Evolutionary conservation across 53 echinoderm and acorn worm species (phyloP).

Genomic region (Antedon mediterranea): DNA sequence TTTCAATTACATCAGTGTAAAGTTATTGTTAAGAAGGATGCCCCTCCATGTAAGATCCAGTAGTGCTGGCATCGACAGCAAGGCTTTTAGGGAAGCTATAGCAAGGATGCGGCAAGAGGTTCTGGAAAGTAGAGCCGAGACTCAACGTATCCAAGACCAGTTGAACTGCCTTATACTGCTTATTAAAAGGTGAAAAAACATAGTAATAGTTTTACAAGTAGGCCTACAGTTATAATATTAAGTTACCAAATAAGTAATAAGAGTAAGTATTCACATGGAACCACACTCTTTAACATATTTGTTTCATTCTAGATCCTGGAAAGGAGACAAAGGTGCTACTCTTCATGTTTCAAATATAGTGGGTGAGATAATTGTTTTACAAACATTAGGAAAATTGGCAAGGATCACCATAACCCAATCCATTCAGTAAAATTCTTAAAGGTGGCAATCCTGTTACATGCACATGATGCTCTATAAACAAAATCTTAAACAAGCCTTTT

Average conservation of each 20-base stretch:
- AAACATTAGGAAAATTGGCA: no score
- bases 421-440: not conserved
- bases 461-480: no score
- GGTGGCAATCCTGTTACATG: no score
- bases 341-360: constrained; percentile 85
- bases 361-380: constrained; percentile 27
- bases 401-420: no score
- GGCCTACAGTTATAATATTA: no score
- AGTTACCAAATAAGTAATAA: no score
- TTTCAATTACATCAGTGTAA: not conserved
- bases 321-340: constrained; percentile 82
- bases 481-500: no score
- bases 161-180: constrained; percentile 88
- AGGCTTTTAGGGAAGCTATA: constrained; percentile 74
- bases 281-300: no score
- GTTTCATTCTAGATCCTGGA: constrained; percentile 52
- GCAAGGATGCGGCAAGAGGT: constrained; percentile 75
- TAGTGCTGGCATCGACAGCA: constrained; percentile 55
- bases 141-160: constrained; percentile 74
- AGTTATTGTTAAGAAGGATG: constrained; percentile 6
- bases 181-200: constrained; percentile 46
- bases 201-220: no score
- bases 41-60: constrained; percentile 15
- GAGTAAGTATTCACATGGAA: no score
- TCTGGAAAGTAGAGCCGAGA: constrained; percentile 77